Conservation (phyloP, 2,797 vertebrate genomes). For the Sparus aurata region DNA sequence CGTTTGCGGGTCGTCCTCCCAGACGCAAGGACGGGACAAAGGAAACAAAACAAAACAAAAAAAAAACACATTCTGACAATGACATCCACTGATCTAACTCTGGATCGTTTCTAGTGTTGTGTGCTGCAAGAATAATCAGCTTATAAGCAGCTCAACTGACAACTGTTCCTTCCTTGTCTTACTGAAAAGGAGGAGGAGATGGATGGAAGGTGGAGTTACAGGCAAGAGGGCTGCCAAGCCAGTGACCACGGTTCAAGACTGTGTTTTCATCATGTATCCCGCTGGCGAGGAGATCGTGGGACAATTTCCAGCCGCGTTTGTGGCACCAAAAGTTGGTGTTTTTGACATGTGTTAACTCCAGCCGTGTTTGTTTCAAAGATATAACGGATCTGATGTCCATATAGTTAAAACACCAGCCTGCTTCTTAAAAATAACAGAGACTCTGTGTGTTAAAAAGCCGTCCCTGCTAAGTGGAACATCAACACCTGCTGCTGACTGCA, state of each 20-base stretch:
- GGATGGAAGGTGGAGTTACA: no score
- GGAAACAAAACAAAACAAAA: no score
- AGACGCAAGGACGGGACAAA: background rate
- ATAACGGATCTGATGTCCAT: background rate
- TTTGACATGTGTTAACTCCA: no score
- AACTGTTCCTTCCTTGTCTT: background rate
- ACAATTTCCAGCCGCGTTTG: no score
- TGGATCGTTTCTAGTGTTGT: background rate
- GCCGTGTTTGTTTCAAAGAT: no score
- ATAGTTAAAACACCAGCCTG: background rate
- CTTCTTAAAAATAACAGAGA: background rate
- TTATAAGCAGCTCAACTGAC: background rate
- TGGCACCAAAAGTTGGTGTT: no score
- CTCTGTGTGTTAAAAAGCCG: background rate
- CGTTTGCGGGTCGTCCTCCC: background rate
- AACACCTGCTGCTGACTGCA: conserved; percentile 35
- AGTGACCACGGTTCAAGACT: no score
- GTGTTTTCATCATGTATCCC: no score
- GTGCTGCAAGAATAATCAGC: background rate
- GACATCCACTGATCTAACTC: background rate
- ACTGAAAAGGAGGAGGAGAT: background rate
- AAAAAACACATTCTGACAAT: background rate
- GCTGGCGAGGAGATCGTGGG: no score
- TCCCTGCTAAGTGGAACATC: background rate
- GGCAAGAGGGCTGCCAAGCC: no score